Evolutionary conservation across 2,113 vertebrate species (phyloP).

Genomic region (Beaufortia kweichowensis): DNA sequence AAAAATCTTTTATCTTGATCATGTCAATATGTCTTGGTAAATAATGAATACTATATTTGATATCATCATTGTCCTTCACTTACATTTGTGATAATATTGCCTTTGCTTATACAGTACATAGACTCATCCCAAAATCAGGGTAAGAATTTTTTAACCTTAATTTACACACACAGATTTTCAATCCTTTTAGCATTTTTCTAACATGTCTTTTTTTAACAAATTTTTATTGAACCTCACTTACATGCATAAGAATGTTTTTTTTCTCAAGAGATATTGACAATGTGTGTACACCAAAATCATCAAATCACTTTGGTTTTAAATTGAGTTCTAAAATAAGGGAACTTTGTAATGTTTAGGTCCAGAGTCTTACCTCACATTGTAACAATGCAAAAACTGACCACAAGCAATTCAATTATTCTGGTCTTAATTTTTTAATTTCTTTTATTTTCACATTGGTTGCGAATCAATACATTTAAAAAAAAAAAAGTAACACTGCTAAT

Average conservation of each 20-base stretch:
- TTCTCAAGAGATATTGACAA: not conserved
- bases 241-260: too few species aligned
- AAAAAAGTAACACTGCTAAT: not conserved
- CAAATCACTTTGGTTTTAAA: not conserved
- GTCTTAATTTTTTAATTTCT: too few species aligned
- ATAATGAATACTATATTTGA: not conserved
- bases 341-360: not conserved
- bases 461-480: not conserved
- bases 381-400: conserved; percentile 1
- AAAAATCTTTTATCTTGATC: too few species aligned
- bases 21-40: not conserved
- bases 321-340: conserved; percentile 41
- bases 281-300: not conserved
- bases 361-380: conserved; percentile 22
- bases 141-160: not conserved
- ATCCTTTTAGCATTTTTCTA: not conserved
- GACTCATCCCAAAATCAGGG: not conserved
- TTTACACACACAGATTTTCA: not conserved
- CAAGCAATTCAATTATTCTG: conserved; percentile 2
- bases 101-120: not conserved
- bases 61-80: not conserved
- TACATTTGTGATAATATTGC: too few species aligned
- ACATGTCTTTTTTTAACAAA: not conserved
- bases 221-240: not conserved
- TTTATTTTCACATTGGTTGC: too few species aligned